Evolutionary conservation across 1,140 invertebrate genomes (phyloP).

Genomic region (Micrasema longulum): DNA sequence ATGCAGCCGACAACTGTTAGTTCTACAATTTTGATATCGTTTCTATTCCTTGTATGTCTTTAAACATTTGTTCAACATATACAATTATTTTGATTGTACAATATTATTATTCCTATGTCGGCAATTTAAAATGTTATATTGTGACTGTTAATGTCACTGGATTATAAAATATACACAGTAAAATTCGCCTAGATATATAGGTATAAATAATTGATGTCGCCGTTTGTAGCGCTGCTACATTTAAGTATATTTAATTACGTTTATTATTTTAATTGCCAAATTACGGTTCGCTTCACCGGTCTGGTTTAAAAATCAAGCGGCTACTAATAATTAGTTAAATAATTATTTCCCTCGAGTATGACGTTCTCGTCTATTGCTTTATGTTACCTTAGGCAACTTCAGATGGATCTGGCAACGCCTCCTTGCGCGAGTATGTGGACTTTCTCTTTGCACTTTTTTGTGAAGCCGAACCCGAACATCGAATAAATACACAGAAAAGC

Average conservation of each 20-base stretch:
- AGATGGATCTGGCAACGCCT: background rate
- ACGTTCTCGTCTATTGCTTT: constrained; percentile 21
- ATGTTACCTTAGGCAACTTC: constrained; percentile 9
- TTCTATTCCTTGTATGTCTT: constrained; percentile 17
- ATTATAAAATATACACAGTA: constrained; percentile 2
- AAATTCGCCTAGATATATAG: background rate
- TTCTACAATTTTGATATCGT: constrained; percentile 3
- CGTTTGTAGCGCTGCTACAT: constrained; percentile 4
- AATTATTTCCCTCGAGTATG: constrained; percentile 3
- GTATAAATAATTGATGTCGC: background rate
- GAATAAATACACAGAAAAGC: constrained; percentile 14
- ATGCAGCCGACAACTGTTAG: background rate
- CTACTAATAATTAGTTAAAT: no score
- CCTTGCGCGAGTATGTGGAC: constrained; percentile 1
- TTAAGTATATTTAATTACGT: background rate
- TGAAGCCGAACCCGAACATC: constrained; percentile 11
- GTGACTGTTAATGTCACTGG: constrained; percentile 18
- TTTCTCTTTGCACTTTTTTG: constrained; percentile 26
- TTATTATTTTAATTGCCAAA: constrained; percentile 25
- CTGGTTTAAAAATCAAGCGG: constrained; percentile 4
- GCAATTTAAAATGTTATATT: background rate
- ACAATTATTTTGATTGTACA: constrained; percentile 18
- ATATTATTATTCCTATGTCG: background rate
- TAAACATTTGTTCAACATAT: constrained; percentile 16
- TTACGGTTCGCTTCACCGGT: background rate